Base-by-base conservation (phyloP, 1,140 invertebrate genomes). In the Argopecten irradians region DNA sequence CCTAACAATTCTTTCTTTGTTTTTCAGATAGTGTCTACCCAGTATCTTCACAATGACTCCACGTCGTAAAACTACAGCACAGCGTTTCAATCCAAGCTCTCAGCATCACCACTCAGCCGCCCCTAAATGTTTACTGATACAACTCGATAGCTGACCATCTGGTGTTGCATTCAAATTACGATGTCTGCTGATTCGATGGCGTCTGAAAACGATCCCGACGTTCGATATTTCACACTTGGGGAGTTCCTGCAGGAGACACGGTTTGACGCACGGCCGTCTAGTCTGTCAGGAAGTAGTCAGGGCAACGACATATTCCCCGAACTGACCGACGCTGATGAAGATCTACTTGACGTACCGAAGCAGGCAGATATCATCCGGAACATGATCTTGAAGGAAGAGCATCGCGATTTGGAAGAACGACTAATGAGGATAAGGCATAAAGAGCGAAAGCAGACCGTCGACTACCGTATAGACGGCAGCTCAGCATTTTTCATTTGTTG, bases 351-450 rank as follows among this genome's bases (percentile, higher is more conserved):
- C 55, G 55, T 71, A 16, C 55, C 55, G n/a, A 71, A 71, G 22
- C 55, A 71, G 22, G 55, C 55, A 71, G 55, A 71, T n/a, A 71
- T 71, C 55, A 71, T 71, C 28, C 55, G 55, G 55, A 71, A 71
- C 55, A 71, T 71, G 55, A 71, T 71, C 55, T 71, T 71, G 55
- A 71, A 71, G 55, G 55, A 71, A n/a, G 55, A 71, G 16, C 55
- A 71, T n/a, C 55, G 55, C n/a, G 55, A 71, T n/a, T n/a, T 71
- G 5, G 55, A 71, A 11, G 55, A 71, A 11, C 55, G 55, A n/a
- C 55, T 71, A n/a, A 71, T 71, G 55, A 71, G 55, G 55, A 71
- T 71, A 71, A 22, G 55, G 5, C 55, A 71, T n/a, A 71, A 71
- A n/a, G 55, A 71, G 11, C 55, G 55, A 28, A 71, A 71, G 55